A percentile compares a stretch with the other conserved stretches of the same genome.
phyloP scores from a whole-genome alignment of 2,797 vertebrate species.

The Kryptolebias ocellatus region DNA sequence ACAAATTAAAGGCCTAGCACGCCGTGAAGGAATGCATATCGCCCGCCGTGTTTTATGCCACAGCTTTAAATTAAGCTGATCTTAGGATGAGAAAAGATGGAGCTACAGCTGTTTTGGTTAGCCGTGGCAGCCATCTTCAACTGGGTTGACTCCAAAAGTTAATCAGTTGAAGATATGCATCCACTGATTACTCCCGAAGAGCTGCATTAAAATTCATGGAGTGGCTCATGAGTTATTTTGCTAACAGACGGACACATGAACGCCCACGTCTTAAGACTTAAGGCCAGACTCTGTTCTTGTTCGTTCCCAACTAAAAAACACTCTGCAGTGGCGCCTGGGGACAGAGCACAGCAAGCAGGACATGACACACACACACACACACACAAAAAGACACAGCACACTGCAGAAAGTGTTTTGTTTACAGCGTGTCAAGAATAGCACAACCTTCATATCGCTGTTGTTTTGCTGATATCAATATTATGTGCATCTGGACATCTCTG shows the following conservation, averaged over 20 bases:
- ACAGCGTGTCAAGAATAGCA: neutral
- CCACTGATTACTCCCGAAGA: too few species aligned
- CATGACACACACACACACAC: neutral
- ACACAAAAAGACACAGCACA: neutral
- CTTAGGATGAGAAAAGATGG: too few species aligned
- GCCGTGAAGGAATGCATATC: too few species aligned
- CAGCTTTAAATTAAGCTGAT: neutral
- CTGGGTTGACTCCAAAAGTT: too few species aligned
- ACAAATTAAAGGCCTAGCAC: neutral
- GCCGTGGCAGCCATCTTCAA: too few species aligned
- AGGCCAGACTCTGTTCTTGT: neutral
- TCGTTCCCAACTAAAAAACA: neutral
- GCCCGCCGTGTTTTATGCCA: neutral
- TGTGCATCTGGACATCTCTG: slow-evolving; percentile 15
- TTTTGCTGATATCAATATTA: slow-evolving; percentile 7
- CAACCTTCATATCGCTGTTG: neutral
- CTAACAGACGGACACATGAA: too few species aligned
- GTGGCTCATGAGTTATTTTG: too few species aligned
- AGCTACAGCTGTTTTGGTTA: too few species aligned
- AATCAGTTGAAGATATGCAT: too few species aligned
- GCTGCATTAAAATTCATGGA: too few species aligned
- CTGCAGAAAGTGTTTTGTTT: slow-evolving; percentile 7
- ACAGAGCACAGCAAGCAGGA: slow-evolving; percentile 6
- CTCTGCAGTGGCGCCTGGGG: neutral
- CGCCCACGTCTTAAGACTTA: neutral